Base-by-base conservation (phyloP, 2,888 invertebrate species). In the Embidobia sp. region DNA sequence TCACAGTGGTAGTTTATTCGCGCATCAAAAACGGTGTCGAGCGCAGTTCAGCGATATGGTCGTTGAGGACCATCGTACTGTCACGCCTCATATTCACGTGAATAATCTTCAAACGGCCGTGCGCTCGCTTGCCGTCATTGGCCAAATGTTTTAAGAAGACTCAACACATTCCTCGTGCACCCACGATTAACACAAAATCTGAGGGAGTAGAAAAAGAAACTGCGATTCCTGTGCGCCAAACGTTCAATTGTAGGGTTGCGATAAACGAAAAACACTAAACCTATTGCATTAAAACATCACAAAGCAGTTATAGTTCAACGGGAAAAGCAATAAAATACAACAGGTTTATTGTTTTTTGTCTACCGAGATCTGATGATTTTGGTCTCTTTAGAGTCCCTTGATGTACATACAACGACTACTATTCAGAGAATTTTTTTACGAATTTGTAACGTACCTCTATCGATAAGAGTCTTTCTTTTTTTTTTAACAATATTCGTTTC, bases 1-100 rank as follows among this genome's bases (percentile, higher is more conserved):
- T 57, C 89, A 89, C 78, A 89, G 89, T 44, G 89, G 89, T 6
- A 89, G 89, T 73, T 79, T 89, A 4, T 89, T 89, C 33, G 89
- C 89, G 3, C 89, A 89, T 77, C 89, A 89, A 29, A 89, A 89
- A 70, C 85, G 89, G 8, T 89, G 89, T 59, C 81, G 88, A 22
- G 86, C 85, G 8, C 89, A 89, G 33, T 88, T 86, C 51, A 85
- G 84, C 16, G 89, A 89, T n/a, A 76, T 83, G 26, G 82, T 85
- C 2, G 87, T 87, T 1, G 88, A 89, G 7, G 85, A 86, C 15
- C 87, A 88, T 70, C 84, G 85, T 67, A 74, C 80, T 2, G 81
- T 86, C 18, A 79, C 85, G 11, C 86, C 88, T 78, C 88, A 88
- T 57, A 87, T 89, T 79, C 88, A 89, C 63, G 87, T 89, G 16